phyloP scores from a whole-genome alignment of 2,888 invertebrate species.

The Hirtodrosophila trivittata region DNA sequence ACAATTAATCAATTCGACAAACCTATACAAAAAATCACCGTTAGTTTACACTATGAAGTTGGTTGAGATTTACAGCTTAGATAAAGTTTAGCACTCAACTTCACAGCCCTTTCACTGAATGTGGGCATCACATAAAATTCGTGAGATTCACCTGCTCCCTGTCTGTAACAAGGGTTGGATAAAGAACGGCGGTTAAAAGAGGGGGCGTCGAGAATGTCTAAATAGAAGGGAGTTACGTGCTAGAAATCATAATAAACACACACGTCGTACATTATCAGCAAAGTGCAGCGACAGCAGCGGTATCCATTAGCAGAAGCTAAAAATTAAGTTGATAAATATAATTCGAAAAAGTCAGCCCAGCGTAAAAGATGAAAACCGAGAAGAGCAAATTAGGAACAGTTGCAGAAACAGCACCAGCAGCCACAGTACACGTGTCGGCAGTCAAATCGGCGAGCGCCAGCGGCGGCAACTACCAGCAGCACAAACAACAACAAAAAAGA shows the following conservation, averaged over 20 bases:
- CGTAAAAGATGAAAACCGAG: slow-evolving; percentile 65
- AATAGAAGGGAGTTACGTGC: slow-evolving; percentile 25
- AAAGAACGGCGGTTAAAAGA: background rate
- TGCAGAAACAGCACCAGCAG: slow-evolving; percentile 12
- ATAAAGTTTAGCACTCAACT: no score
- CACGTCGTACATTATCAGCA: slow-evolving; percentile 74
- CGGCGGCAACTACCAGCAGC: slow-evolving; percentile 31
- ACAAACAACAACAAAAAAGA: background rate
- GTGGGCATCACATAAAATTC: no score
- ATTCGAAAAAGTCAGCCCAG: slow-evolving; percentile 60
- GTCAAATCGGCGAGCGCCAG: slow-evolving; percentile 45
- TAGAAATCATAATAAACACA: slow-evolving; percentile 77
- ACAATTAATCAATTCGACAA: slow-evolving; percentile 35
- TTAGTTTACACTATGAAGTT: no score
- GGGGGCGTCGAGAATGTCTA: background rate
- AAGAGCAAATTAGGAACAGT: background rate
- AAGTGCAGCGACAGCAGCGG: slow-evolving; percentile 56
- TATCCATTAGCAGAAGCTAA: slow-evolving; percentile 72
- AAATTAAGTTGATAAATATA: slow-evolving; percentile 77
- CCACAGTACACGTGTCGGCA: slow-evolving; percentile 52
- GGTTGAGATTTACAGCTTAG: no score
- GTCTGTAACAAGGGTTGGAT: no score
- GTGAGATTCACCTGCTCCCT: background rate
- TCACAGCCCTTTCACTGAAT: no score
- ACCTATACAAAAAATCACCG: no score